Conservation (phyloP, 2,113 vertebrate species). For the Limnothrissa miodon region DNA sequence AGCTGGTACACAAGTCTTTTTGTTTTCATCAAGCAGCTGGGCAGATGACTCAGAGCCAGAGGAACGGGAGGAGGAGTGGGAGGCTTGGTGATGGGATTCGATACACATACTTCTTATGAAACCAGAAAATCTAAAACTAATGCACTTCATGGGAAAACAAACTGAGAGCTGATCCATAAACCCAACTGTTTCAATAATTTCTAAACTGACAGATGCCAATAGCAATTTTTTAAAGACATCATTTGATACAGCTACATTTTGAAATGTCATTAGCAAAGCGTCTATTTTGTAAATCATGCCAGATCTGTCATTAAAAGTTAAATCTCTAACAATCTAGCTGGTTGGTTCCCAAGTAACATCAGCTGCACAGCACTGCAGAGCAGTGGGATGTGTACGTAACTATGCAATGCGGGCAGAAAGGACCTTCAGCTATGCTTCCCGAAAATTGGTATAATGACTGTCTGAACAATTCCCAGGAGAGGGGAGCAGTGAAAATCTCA, state of each 20-base stretch:
- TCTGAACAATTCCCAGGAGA: background rate
- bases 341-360: background rate
- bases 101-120: conserved; percentile 5
- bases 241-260: too few relatives aligned
- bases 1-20: conserved; percentile 55
- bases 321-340: background rate
- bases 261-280: too few relatives aligned
- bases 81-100: conserved; percentile 35
- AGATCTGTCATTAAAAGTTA: background rate
- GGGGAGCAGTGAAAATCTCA: background rate
- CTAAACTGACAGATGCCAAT: background rate
- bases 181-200: background rate
- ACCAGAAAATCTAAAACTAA: conserved; percentile 8
- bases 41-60: conserved; percentile 54
- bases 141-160: conserved; percentile 2
- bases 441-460: background rate
- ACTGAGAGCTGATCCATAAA: background rate
- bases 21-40: conserved; percentile 50
- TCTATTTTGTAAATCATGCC: background rate
- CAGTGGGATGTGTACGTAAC: background rate
- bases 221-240: background rate
- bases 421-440: background rate
- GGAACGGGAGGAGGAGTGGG: conserved; percentile 21
- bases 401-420: background rate
- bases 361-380: background rate